Evolutionary conservation across 2,888 invertebrate species (phyloP).

Genomic region (Fissipunctia ypsillon): DNA sequence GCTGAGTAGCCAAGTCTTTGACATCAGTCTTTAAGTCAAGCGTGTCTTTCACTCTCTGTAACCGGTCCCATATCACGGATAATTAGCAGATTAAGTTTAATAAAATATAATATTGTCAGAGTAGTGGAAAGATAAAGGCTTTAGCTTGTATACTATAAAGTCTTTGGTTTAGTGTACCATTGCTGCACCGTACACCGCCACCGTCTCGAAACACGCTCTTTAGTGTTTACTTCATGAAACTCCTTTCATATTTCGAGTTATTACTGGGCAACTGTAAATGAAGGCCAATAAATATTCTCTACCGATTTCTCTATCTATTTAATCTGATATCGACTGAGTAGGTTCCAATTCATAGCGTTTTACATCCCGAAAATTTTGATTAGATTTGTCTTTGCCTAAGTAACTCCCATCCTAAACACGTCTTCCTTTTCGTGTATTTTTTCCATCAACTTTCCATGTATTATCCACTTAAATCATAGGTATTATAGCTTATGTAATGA

Average conservation of each 20-base stretch:
- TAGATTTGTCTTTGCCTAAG: neutral
- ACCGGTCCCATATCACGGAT: no score
- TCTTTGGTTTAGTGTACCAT: conserved; percentile 17
- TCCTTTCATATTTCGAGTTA: conserved; percentile 38
- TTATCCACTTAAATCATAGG: neutral
- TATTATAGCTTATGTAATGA: no score
- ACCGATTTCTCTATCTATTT: neutral
- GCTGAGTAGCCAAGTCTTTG: neutral
- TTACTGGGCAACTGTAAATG: conserved; percentile 16
- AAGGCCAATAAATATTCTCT: neutral
- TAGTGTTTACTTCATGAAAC: conserved; percentile 63
- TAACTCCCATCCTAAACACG: neutral
- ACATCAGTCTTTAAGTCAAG: neutral
- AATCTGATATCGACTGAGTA: neutral
- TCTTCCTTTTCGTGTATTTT: neutral
- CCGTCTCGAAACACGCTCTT: conserved; percentile 44
- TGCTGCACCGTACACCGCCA: conserved; percentile 21
- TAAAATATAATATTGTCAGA: neutral
- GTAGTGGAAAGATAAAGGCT: neutral
- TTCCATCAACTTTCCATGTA: neutral
- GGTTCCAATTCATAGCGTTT: neutral
- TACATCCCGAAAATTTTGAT: neutral
- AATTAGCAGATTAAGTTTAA: no score
- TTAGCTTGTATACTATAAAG: neutral
- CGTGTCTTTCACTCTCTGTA: no score